Conservation (phyloP, 2,113 vertebrate genomes). For the Litocranius walleri region DNA sequence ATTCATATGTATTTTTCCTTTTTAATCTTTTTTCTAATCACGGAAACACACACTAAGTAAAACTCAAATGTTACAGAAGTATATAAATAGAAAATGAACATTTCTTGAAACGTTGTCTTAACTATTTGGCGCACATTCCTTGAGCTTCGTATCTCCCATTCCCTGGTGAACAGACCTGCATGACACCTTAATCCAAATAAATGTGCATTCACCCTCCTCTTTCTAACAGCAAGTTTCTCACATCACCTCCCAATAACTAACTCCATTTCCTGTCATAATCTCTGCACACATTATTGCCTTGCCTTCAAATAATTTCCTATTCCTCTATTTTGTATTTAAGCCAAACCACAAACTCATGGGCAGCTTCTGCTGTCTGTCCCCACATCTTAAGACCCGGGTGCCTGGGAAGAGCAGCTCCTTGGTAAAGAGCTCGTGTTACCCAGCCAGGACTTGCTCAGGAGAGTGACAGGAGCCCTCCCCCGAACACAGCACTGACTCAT, state of each 20-base stretch:
- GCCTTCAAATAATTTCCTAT: neutral
- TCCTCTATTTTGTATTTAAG: neutral
- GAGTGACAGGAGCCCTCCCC: neutral
- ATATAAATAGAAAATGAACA: neutral
- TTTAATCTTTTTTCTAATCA: neutral
- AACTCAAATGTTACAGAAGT: neutral
- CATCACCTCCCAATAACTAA: neutral
- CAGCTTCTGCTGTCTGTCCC: too few species aligned
- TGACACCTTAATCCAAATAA: neutral
- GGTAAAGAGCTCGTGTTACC: neutral
- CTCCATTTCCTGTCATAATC: neutral
- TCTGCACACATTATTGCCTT: neutral
- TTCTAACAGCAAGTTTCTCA: neutral
- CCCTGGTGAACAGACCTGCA: neutral
- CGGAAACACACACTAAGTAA: neutral
- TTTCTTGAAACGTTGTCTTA: neutral
- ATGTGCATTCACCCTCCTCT: neutral
- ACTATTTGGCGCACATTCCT: neutral
- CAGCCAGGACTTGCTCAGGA: neutral
- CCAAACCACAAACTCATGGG: neutral
- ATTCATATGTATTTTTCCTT: neutral
- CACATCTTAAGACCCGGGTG: neutral
- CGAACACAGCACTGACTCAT: neutral
- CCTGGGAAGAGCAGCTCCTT: neutral
- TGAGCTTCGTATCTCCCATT: neutral